These are phyloP conservation scores for Thaumetopoea pityocampa DNA, from an alignment of 1,140 invertebrate genomes.

Conservation along the genomic window DNA sequence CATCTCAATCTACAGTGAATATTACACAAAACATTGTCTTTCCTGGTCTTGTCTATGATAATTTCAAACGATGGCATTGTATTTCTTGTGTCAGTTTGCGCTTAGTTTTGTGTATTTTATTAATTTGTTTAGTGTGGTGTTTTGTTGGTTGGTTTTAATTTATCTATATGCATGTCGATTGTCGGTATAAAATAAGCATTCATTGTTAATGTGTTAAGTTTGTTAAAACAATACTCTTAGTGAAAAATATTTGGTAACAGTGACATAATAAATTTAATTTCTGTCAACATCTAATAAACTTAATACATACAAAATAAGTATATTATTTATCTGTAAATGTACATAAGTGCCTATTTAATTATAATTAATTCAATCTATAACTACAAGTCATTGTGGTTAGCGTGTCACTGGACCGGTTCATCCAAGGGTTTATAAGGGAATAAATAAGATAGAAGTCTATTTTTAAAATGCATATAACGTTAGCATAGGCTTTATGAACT, in stretches of 20 bases:
- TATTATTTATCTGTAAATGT: no score
- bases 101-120: slow-evolving; percentile 59
- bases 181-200: slow-evolving; percentile 33
- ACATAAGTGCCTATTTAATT: no score
- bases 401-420: no score
- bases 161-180: slow-evolving; percentile 44
- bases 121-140: slow-evolving; percentile 57
- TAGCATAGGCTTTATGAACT: no score
- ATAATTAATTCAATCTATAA: no score
- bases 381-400: no score
- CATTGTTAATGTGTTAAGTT: slow-evolving; percentile 30
- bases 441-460: no score
- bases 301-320: neutral
- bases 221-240: slow-evolving; percentile 17
- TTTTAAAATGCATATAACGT: no score
- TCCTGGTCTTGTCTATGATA: slow-evolving; percentile 5
- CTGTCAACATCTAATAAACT: neutral
- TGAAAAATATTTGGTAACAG: slow-evolving; percentile 3
- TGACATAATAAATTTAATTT: slow-evolving; percentile 11
- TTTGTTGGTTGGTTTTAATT: slow-evolving; percentile 52
- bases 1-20: no score
- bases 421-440: no score
- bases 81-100: slow-evolving; percentile 45
- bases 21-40: no score
- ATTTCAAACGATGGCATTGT: slow-evolving; percentile 32